Evolutionary conservation across 2,797 vertebrate genomes (phyloP).

Genomic region (Nasua narica): DNA sequence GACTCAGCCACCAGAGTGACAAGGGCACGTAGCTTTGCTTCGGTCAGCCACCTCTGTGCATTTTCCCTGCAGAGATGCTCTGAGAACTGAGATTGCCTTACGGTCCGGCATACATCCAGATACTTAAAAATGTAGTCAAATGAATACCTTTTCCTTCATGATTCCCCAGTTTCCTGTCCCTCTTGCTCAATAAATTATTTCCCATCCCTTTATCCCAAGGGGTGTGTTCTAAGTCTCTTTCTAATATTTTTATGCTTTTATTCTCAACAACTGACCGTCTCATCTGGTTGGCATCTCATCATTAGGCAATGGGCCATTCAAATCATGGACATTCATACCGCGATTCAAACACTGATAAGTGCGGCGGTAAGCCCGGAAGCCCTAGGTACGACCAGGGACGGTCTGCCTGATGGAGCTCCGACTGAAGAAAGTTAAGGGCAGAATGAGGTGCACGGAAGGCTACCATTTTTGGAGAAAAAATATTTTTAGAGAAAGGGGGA

Average conservation of each 20-base stretch:
- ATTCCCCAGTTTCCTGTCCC: background rate
- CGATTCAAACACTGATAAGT: background rate
- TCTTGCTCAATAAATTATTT: background rate
- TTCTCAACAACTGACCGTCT: background rate
- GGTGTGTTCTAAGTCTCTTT: background rate
- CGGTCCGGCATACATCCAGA: background rate
- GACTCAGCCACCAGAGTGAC: background rate
- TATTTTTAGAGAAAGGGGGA: background rate
- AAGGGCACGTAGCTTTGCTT: background rate
- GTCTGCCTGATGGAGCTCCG: background rate
- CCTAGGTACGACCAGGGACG: background rate
- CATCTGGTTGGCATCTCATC: background rate
- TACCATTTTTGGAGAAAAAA: background rate
- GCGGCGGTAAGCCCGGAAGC: background rate
- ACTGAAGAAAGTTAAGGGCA: background rate
- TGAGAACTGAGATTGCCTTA: fast-evolving
- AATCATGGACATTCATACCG: fast-evolving
- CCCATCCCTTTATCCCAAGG: background rate
- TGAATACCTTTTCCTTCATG: background rate
- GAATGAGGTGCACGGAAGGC: background rate
- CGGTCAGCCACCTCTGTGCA: background rate
- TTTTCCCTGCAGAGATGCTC: background rate
- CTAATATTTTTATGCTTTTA: background rate
- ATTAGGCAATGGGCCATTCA: background rate
- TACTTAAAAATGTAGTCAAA: background rate